Evolutionary conservation across 2,888 invertebrate genomes (phyloP), one percentile per base, ranked within the genome.

Genomic region (Apoderus coryli): DNA sequence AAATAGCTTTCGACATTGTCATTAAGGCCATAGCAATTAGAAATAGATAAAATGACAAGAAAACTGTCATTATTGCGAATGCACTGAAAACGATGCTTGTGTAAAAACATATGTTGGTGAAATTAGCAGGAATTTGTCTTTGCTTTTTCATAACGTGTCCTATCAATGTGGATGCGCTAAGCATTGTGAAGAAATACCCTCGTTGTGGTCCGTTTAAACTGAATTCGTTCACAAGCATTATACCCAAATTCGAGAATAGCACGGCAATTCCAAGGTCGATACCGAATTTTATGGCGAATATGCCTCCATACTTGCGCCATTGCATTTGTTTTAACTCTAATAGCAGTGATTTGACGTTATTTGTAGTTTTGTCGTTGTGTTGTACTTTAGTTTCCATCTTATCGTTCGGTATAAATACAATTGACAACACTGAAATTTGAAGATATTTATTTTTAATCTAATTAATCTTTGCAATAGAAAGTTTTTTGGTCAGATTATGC

Each of bases 131-230:
- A 9, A 28, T 13, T 9, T 35, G 33, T 7, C 38, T 15, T 28
- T 38, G 38, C 22, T 40, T 13, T 37, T 36, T 37, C 1, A 38
- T 4, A 22, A 41, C 23, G 25, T 41, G 38, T 3, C 38, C 16
- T 14, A 23, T 9, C 6, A 43, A 37, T 13, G 27, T 25, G 14
- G 30, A 29, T 9, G 33, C 7, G 16, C 39, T 35, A 4, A 32
- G 25, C 13, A 34, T 27, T n/a, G 31, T 27, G 19, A 38, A 33
- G 5, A 41, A 24, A 11, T 26, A 32, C 10, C 41, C 41, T 16
- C 37, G 33, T 10, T 34, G 19, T 14, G 35, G 31, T 4, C 43
- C 41, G 15, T 27, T 3, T 3, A 41, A 22, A 7, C 30, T 27
- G 14, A 34, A 40, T 13, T 33, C 38, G 12, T 31, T 16, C 6